Evolutionary conservation across 2,797 vertebrate species (phyloP), one percentile per base, ranked within the genome.

Genomic region (Muscicapa striata): DNA sequence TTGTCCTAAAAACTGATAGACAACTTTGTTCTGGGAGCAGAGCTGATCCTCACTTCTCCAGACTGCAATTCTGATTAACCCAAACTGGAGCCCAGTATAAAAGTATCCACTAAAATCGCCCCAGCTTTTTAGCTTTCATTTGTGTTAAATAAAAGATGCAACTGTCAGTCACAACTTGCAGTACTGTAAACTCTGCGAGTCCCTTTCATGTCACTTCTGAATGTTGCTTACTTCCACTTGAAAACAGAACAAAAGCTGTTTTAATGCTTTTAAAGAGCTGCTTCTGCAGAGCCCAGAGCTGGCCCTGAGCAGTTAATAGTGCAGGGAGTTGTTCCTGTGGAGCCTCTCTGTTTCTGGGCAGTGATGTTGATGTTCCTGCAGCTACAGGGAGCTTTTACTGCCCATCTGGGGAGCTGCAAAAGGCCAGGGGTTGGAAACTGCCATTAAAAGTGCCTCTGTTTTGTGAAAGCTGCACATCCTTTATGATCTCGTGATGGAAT

Each of bases 351-450:
- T 92, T 84, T 95, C 89, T 96, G 93, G 92, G 81, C 93, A 21
- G 36, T 90, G 96, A 87, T 89, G 79, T 72, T 96, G 97, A 97
- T 93, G 97, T 90, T 84, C 5, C 92, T 93, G 95, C 57, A 27
- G 94, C 83, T 97, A 91, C 97, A 96, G 93, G 29, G 85, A 97
- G 95, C 96, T 97, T 96, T 94, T 91, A 61, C 62, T 93, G 96
- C 90, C 96, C 66, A 30, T 90, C 95, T 84, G 62, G 78, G 80
- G 69, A 94, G 97, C 93, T 93, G 96, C 97, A 96, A 96, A 96
- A 95, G 96, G 97, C 91, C 89, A 62, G 41, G 81, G 81, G 94
- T 91, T 3, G 19, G 84, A 91, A 96, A 70, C 78, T 96, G 95
- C 95, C 96, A 91, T 94, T 95, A 96, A 75, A 96, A 96, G 80